A percentile compares a stretch with the other conserved stretches of the same genome.
These are phyloP conservation scores for Bedellia somnulentella DNA, from an alignment of 2,888 invertebrate species.

Conservation along the genomic window DNA sequence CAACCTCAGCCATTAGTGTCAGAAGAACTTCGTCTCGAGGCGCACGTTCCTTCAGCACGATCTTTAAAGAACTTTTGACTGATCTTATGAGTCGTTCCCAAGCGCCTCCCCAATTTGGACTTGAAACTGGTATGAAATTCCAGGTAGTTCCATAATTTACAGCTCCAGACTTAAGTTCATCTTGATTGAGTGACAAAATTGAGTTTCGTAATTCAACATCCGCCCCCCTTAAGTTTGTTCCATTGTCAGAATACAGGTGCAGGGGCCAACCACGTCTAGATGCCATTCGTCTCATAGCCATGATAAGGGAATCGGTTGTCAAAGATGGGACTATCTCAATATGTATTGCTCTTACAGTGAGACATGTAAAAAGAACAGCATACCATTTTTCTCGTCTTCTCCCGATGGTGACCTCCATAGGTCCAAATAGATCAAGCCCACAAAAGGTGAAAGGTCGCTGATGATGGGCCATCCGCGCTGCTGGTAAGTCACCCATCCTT, in stretches of 20 bases:
- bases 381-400: slow-evolving; percentile 12
- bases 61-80: no score
- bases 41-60: no score
- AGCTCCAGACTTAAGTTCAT: background rate
- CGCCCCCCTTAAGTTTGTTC: slow-evolving; percentile 10
- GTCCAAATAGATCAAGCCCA: slow-evolving; percentile 13
- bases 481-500: slow-evolving; percentile 6
- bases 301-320: slow-evolving; percentile 3
- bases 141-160: no score
- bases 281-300: slow-evolving; percentile 7
- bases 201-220: slow-evolving; percentile 7
- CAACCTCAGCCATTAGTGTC: no score
- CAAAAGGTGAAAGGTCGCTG: slow-evolving; percentile 8
- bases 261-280: slow-evolving; percentile 9
- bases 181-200: background rate
- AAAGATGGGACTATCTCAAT: slow-evolving; percentile 8
- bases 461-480: slow-evolving; percentile 6
- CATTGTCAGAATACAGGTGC: slow-evolving; percentile 9
- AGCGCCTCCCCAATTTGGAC: no score
- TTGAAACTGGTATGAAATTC: no score
- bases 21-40: no score
- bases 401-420: slow-evolving; percentile 9
- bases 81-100: no score
- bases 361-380: slow-evolving; percentile 12
- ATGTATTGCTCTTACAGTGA: slow-evolving; percentile 12